Evolutionary conservation across 2,113 vertebrate genomes (phyloP), one percentile per base, ranked within the genome.

Genomic region (Eulacestoma nigropectus): DNA sequence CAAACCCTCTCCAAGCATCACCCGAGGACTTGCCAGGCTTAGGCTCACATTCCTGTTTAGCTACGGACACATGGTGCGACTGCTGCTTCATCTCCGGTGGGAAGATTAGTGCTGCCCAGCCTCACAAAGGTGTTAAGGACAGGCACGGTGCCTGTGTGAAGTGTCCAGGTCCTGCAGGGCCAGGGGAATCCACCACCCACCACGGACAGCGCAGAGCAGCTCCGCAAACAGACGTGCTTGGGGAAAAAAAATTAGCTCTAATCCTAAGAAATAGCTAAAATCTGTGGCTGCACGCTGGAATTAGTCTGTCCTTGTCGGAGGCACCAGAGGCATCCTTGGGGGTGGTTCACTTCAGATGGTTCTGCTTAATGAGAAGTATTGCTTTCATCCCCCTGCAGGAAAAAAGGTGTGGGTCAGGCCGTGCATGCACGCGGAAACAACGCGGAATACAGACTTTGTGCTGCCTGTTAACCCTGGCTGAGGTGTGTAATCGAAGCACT

Each of bases 41-140:
- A 32, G 50, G n/a, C 67, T 73, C 63, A 59, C 93, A 91, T 93
- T 96, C 87, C 94, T 79, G 49, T 82, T 96, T 95, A 73, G 89
- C 53, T 41, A 89, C 0, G 44, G 96, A 67, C 52, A 73, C 55
- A 10, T 1, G 32, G n/a, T 4, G 44, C 1, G 10, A 57, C 20
- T 62, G 62, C 33, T 84, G 60, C 73, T 68, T 29, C 49, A 63
- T 11, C 65, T 72, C n/a, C 53, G 75, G 62, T 0, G 39, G n/a
- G 73, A 33, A 56, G 53, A 84, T 89, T 3, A 73, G 74, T 1
- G 50, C 6, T 32, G 67, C 33, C 56, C n/a, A 67, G 73, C 68
- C 83, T 84, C 56, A 64, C 32, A 32, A 35, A 79, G 46, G 17
- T 18, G 39, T 12, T 86, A 37, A 16, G 63, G 72, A 41, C 39